Percentiles rank a stretch among this genome's conserved stretches.
phyloP scores from a whole-genome alignment of 1,140 invertebrate genomes.

The Hermetia illucens region DNA sequence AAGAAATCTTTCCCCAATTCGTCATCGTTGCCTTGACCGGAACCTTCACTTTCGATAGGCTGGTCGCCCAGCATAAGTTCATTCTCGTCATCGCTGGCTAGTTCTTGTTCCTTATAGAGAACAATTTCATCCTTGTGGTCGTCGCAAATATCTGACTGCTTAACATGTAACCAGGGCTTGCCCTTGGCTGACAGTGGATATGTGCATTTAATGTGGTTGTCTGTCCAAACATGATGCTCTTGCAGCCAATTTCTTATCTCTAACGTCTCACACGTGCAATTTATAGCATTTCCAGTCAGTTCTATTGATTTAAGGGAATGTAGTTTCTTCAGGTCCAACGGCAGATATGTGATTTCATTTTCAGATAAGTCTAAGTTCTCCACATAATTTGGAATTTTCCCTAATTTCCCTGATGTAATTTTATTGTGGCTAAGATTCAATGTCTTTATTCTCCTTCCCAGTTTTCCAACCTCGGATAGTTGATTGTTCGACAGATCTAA shows the following conservation, averaged over 20 bases:
- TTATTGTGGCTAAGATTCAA: slow-evolving; percentile 41
- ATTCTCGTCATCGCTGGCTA: slow-evolving; percentile 14
- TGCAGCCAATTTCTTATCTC: slow-evolving; percentile 37
- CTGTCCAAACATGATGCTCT: slow-evolving; percentile 34
- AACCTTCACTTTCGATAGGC: slow-evolving; percentile 29
- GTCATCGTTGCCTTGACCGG: slow-evolving; percentile 29
- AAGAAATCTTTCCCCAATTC: slow-evolving; percentile 22
- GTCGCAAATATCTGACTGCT: slow-evolving; percentile 37
- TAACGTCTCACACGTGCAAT: slow-evolving; percentile 44
- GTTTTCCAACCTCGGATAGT: slow-evolving; percentile 36
- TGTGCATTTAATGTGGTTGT: slow-evolving; percentile 35
- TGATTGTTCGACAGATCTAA: slow-evolving; percentile 42
- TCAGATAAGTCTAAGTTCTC: slow-evolving; percentile 44
- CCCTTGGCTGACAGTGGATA: slow-evolving; percentile 33
- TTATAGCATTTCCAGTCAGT: slow-evolving; percentile 39
- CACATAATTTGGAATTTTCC: slow-evolving; percentile 39
- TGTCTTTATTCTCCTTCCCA: slow-evolving; percentile 41
- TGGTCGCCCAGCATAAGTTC: slow-evolving; percentile 45
- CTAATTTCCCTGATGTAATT: slow-evolving; percentile 34
- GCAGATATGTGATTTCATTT: slow-evolving; percentile 40
- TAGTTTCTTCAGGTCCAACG: slow-evolving; percentile 36
- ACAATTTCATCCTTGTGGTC: slow-evolving; percentile 20
- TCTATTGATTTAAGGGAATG: slow-evolving; percentile 36
- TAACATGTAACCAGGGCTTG: slow-evolving; percentile 37
- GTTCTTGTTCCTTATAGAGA: slow-evolving; percentile 21